Conservation (phyloP, 2,113 vertebrate species). For the Psammodynastes pulverulentus region DNA sequence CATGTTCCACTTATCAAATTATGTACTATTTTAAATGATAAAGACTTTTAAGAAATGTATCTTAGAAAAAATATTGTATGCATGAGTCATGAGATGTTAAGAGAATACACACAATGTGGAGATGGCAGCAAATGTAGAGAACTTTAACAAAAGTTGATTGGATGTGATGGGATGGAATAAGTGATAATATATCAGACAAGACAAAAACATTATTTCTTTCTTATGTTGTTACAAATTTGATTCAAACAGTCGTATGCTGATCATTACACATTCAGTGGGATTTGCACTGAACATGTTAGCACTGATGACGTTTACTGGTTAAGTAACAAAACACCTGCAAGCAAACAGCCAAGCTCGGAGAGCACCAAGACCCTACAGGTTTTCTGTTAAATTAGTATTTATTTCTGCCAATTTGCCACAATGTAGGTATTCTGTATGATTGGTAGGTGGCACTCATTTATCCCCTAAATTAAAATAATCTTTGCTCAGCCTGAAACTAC, state of each 20-base stretch:
- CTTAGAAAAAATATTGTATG: not conserved
- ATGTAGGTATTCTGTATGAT: not conserved
- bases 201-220: not conserved
- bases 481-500: not conserved
- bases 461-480: not conserved
- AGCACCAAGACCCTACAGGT: not conserved
- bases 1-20: not conserved
- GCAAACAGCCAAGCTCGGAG: not conserved
- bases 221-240: not conserved
- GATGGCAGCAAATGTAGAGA: not conserved
- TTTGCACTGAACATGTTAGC: not conserved
- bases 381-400: not conserved
- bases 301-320: not conserved
- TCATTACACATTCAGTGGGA: not conserved
- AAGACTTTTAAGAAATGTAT: not conserved
- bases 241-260: not conserved
- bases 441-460: not conserved
- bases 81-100: not conserved
- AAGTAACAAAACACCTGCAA: not conserved
- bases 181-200: not conserved
- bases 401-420: not conserved
- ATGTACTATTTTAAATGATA: not conserved
- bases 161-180: not conserved
- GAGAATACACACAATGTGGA: not conserved
- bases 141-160: not conserved